Evolutionary conservation across 1,140 invertebrate species (phyloP), one percentile per base, ranked within the genome.

Genomic region (Leptopilina boulardi): DNA sequence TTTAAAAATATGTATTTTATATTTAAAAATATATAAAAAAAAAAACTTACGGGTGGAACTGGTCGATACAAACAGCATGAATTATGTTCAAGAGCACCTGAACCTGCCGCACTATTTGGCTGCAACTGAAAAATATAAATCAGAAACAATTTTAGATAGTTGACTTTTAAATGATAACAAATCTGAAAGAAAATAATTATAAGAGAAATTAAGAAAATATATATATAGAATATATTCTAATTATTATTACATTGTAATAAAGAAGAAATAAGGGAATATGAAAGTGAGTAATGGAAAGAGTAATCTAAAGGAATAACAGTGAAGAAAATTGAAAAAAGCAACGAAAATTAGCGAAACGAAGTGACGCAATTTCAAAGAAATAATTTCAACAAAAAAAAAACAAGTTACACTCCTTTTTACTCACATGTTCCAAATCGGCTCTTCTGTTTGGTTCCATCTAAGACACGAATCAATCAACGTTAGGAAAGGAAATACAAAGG

Each of bases 31-130:
- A 71, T 42, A 56, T 26, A 21, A 18, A 34, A 38, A 70, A 8
- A 77, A 85, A 82, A 81, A 90, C 89, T 93, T 92, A 94, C 94
- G 30, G 89, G 84, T 83, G 92, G 91, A 75, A 93, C 88, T 77
- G 93, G 92, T 56, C 95, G 93, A 90, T 98, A 99, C 26, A 99
- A 91, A 84, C 95, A 97, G 87, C 98, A 97, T 1, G 96, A 93
- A 92, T 99, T 98, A 90, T 99, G 98, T 91, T 99, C 98, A 76
- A 99, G 91, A 19, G 98, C 98, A 70, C 98, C 97, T 11, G 98
- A 99, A 15, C 98, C 98, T 66, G 97, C 96, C 15, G 98, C 97
- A 91, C 96, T 97, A 86, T 97, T 97, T 2, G 96, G 95, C 88
- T 97, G 96, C 42, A 98, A 90, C 96, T 98, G 87, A 73, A 91